A percentile compares a stretch with the other conserved stretches of the same genome.
Conservation (phyloP, 2,888 invertebrate genomes). For the Aleiodes leptofemur region DNA sequence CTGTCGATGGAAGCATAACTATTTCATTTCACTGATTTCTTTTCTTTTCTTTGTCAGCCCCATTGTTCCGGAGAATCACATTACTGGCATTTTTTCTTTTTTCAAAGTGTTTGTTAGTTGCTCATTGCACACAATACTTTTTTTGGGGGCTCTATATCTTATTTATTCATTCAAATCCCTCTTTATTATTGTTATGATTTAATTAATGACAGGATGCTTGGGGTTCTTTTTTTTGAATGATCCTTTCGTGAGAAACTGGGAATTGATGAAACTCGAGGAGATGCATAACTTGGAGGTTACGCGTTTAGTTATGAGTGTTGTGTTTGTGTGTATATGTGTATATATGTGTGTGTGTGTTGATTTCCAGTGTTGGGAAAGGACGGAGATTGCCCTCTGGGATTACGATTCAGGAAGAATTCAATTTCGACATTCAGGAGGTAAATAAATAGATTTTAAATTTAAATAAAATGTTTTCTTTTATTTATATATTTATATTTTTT, state of each 20-base stretch:
- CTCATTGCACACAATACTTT: background rate
- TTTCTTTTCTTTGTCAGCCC: conserved; percentile 31
- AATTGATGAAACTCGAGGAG: background rate
- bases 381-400: too few relatives aligned
- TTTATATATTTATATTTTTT: too few relatives aligned
- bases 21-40: conserved; percentile 49
- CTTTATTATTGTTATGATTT: background rate
- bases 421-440: too few relatives aligned
- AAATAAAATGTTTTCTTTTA: too few relatives aligned
- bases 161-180: background rate
- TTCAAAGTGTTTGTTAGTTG: background rate
- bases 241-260: conserved; percentile 1
- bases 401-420: too few relatives aligned
- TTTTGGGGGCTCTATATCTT: background rate
- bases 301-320: conserved; percentile 35
- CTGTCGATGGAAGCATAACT: conserved; percentile 92
- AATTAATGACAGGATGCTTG: background rate
- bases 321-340: background rate
- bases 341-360: background rate
- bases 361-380: background rate
- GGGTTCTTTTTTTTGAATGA: background rate
- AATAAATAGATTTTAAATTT: too few relatives aligned
- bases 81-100: conserved; percentile 3
- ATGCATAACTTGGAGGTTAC: conserved; percentile 37
- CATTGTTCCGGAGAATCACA: conserved; percentile 37